A percentile compares a stretch with the other conserved stretches of the same genome.
These are phyloP conservation scores for Eolophus roseicapilla DNA, from an alignment of 2,113 vertebrate genomes.

Conservation along the genomic window DNA sequence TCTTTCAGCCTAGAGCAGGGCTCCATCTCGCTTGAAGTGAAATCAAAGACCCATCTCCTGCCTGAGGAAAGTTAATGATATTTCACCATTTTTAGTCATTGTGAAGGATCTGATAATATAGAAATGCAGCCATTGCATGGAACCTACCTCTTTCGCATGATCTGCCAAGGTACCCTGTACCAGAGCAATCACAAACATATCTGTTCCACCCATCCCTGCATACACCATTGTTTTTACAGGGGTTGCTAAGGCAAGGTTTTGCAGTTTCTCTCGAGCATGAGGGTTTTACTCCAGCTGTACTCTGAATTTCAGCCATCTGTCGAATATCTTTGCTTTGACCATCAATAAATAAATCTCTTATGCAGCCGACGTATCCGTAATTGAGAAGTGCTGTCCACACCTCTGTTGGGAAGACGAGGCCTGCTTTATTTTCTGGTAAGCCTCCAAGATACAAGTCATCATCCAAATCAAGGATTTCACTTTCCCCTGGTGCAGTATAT, in stretches of 20 bases:
- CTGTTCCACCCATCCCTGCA: slow-evolving; percentile 98
- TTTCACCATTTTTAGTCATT: background rate
- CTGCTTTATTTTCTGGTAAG: slow-evolving; percentile 93
- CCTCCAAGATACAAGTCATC: slow-evolving; percentile 95
- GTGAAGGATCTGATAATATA: background rate
- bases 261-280: slow-evolving; percentile 93
- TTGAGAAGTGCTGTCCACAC: slow-evolving; percentile 98
- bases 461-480: slow-evolving; percentile 95
- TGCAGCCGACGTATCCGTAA: slow-evolving; percentile 98
- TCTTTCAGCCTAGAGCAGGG: background rate
- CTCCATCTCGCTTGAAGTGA: background rate
- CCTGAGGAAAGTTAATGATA: background rate
- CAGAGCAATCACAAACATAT: slow-evolving; percentile 96
- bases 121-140: background rate
- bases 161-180: slow-evolving; percentile 92
- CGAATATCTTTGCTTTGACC: slow-evolving; percentile 97
- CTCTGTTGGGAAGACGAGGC: slow-evolving; percentile 93
- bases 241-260: slow-evolving; percentile 96
- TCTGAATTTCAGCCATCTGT: slow-evolving; percentile 93
- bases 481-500: slow-evolving; percentile 95
- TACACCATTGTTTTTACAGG: slow-evolving; percentile 93
- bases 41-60: background rate
- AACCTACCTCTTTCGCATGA: slow-evolving; percentile 94
- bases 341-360: slow-evolving; percentile 96
- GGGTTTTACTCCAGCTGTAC: slow-evolving; percentile 93